Evolutionary conservation across 2,888 invertebrate species (phyloP).

Genomic region (Pyrocoelia pectoralis): DNA sequence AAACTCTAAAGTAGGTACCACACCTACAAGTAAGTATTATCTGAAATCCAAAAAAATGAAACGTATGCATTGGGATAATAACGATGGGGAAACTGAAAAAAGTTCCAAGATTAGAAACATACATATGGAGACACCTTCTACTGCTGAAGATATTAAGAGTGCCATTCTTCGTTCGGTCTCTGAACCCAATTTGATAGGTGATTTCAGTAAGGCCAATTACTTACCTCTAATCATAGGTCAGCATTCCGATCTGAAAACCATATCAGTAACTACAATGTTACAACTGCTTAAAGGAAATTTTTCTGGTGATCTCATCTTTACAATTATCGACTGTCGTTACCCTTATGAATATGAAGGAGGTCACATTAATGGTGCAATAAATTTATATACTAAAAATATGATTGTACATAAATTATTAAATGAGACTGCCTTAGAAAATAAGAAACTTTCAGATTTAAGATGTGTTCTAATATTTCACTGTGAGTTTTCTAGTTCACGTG

Average conservation of each 20-base stretch:
- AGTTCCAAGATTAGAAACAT: not conserved
- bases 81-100: not conserved
- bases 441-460: slow-evolving; percentile 57
- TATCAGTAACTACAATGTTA: slow-evolving; percentile 77
- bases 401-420: slow-evolving; percentile 69
- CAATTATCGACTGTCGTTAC: slow-evolving; percentile 93
- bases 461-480: slow-evolving; percentile 93
- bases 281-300: slow-evolving; percentile 76
- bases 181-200: slow-evolving; percentile 83
- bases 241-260: slow-evolving; percentile 82
- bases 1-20: not conserved
- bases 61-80: not conserved
- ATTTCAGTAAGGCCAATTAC: slow-evolving; percentile 78
- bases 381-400: slow-evolving; percentile 82
- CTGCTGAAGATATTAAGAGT: slow-evolving; percentile 64
- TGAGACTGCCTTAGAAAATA: not conserved
- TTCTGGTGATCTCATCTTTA: slow-evolving; percentile 67
- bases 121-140: slow-evolving; percentile 19
- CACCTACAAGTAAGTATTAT: slow-evolving; percentile 31
- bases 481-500: slow-evolving; percentile 96
- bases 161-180: slow-evolving; percentile 75
- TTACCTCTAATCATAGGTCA: slow-evolving; percentile 76
- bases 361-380: slow-evolving; percentile 84
- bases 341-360: slow-evolving; percentile 95
- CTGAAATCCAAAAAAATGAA: not conserved